These are phyloP conservation scores for Petrosia ficiformis DNA, from an alignment of 37 sponge, comb jelly and placozoan species.

Conservation along the genomic window DNA sequence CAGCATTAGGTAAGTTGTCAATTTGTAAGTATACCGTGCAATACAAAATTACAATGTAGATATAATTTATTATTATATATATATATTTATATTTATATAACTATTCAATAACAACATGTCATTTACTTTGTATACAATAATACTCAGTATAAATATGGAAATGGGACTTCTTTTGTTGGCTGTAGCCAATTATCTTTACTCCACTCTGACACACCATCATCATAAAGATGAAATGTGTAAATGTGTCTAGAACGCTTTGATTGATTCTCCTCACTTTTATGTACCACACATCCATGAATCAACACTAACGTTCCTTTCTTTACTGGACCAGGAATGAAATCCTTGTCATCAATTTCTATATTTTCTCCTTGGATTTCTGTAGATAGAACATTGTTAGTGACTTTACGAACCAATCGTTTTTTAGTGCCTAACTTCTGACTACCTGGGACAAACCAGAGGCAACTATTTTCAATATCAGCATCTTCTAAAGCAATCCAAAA, in stretches of 20 bases:
- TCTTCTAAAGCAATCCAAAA: slow-evolving; percentile 98
- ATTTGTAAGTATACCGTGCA: too few species aligned
- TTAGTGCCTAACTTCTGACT: slow-evolving; percentile 63
- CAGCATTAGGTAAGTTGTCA: too few species aligned
- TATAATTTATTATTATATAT: too few species aligned
- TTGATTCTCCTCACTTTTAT: slow-evolving; percentile 79
- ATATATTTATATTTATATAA: too few species aligned
- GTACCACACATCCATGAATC: slow-evolving; percentile 91
- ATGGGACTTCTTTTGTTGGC: slow-evolving; percentile 68
- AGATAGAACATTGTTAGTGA: slow-evolving; percentile 10
- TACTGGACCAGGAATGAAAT: slow-evolving; percentile 70
- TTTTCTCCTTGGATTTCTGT: slow-evolving; percentile 42
- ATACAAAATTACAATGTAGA: too few species aligned
- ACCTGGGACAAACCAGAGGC: slow-evolving; percentile 95
- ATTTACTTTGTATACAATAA: too few species aligned
- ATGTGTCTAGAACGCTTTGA: slow-evolving; percentile 81
- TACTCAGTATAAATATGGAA: slow-evolving; percentile 71
- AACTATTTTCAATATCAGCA: slow-evolving; percentile 87
- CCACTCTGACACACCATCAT: slow-evolving; percentile 78
- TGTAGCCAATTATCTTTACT: slow-evolving; percentile 93
- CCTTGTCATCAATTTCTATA: slow-evolving; percentile 19
- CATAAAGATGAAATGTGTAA: slow-evolving; percentile 96
- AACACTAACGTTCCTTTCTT: slow-evolving; percentile 85
- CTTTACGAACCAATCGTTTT: slow-evolving; percentile 31
- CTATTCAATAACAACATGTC: too few species aligned